phyloP scores from a whole-genome alignment of 2,113 vertebrate species.

The Sturnira hondurensis region DNA sequence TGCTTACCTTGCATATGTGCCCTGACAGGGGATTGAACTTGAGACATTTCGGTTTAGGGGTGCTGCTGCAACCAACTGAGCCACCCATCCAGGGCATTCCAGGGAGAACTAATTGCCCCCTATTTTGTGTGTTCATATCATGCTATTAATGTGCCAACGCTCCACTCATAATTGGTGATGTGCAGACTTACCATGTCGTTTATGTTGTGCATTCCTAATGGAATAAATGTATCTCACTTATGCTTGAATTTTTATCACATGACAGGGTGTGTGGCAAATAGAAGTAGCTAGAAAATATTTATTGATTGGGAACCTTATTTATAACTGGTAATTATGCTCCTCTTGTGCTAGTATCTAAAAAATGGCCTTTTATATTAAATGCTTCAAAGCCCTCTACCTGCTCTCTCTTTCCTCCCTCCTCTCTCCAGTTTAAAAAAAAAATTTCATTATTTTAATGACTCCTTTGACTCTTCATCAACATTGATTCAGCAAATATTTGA shows the following conservation, averaged over 20 bases:
- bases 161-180: neutral
- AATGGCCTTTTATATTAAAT: neutral
- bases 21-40: too few relatives aligned
- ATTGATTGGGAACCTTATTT: neutral
- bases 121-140: neutral
- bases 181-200: neutral
- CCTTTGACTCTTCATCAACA: neutral
- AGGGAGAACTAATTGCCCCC: neutral
- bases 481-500: conserved; percentile 12
- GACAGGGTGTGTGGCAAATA: neutral
- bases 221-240: neutral
- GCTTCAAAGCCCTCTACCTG: neutral
- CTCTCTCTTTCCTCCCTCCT: neutral
- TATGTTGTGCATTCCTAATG: neutral
- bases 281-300: neutral
- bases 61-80: too few relatives aligned
- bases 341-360: neutral
- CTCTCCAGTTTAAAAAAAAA: neutral
- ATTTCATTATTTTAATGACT: conserved; percentile 1
- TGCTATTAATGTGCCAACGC: neutral
- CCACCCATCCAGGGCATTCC: too few relatives aligned
- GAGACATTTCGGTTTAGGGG: too few relatives aligned
- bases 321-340: neutral
- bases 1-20: too few relatives aligned
- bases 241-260: conserved; percentile 6